Evolutionary conservation across 2,797 vertebrate species (phyloP).

Genomic region (Clarias platycephalus): DNA sequence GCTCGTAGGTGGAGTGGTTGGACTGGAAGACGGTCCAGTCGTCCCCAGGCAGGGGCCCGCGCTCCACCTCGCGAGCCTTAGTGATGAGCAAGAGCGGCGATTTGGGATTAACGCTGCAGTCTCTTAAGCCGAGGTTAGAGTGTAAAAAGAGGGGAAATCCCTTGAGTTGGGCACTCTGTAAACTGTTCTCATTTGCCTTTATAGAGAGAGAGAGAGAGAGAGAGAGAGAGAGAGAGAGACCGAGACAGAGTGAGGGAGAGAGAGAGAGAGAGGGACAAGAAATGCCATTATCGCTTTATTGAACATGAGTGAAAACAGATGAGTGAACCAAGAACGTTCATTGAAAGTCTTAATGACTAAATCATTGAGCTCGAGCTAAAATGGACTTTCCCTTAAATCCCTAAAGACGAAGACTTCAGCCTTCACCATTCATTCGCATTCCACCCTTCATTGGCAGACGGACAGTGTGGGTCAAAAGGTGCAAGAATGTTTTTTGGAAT

Average conservation of each 20-base stretch:
- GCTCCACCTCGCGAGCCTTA: conserved; percentile 83
- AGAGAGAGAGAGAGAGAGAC: conserved; percentile 44
- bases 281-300: neutral
- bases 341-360: neutral
- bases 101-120: conserved; percentile 95
- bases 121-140: conserved; percentile 95
- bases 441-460: conserved; percentile 10
- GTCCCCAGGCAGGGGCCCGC: conserved; percentile 88
- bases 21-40: conserved; percentile 99
- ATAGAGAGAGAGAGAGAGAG: conserved; percentile 46
- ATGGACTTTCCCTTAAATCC: conserved; percentile 3
- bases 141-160: conserved; percentile 97
- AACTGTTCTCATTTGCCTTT: conserved; percentile 96
- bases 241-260: conserved; percentile 1
- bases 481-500: conserved; percentile 35
- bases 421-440: conserved; percentile 28
- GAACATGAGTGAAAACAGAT: conserved; percentile 5
- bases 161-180: conserved; percentile 96
- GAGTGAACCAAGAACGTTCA: neutral
- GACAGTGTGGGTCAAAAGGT: conserved; percentile 36
- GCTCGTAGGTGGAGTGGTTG: conserved; percentile 97
- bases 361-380: neutral
- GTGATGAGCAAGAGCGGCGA: conserved; percentile 95
- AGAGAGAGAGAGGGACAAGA: neutral
- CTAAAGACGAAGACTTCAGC: conserved; percentile 1